Base-by-base conservation (phyloP, 2,797 vertebrate species). In the Tolypeutes matacus region DNA sequence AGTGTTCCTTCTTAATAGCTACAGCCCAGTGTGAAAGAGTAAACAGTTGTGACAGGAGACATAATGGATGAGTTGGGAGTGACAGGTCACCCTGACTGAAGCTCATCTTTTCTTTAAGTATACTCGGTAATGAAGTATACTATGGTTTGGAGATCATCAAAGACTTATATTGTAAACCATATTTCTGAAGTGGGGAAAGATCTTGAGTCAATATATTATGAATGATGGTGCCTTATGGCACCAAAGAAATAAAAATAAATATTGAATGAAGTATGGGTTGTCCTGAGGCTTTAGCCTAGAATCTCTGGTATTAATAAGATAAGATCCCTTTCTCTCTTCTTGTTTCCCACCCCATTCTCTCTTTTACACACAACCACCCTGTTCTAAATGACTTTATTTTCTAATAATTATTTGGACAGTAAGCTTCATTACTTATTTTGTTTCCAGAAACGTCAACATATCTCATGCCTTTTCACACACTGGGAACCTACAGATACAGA, bases 1-100 rank as follows among this genome's bases (percentile, higher is more conserved):
- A 49, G 81, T 95, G 96, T 93, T 98, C 73, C 0, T 98, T 97
- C 97, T 97, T 98, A 98, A 98, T 98, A 97, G 97, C 96, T 98
- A 93, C 91, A 88, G 97, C 98, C 97, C 98, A 98, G 98, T 98
- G 98, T 98, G 98, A 98, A 98, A 98, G 98, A 98, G 97, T 98
- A 98, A 98, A 98, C 98, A 98, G 97, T 98, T 98, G 98, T 98
- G 98, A 98, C 98, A 98, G 97, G 98, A 97, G 97, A 87, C 85
- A 90, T 98, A 98, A 98, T 97, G 97, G 98, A 98, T 98, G 97
- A 95, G 97, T 97, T 96, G 97, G 96, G 97, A 98, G 98, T 98
- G 97, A 98, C 96, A 97, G 98, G 98, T 98, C 97, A 94, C 91
- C 97, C 98, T 98, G 97, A 95, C 97, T 96, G 91, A 96, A 98